Base-by-base conservation (phyloP, 2,113 vertebrate genomes). In the Heterotilapia buettikoferi region DNA sequence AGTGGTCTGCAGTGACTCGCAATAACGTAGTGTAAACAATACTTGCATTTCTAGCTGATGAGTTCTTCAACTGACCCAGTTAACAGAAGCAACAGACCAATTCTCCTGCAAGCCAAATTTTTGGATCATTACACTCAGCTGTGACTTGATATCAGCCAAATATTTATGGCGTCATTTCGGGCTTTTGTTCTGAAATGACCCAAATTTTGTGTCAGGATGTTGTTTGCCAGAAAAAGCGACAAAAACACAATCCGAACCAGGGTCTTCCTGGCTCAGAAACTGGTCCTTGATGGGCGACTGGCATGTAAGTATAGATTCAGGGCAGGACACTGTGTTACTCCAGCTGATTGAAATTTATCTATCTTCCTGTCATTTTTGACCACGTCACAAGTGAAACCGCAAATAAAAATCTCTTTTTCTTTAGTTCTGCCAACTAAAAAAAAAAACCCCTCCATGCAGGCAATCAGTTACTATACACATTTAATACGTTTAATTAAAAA, bases 71-170 rank as follows among this genome's bases (percentile, higher is more conserved):
- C 40, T 31, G 33, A 68, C 57, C 78, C 38, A 18, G 54, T 80
- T 61, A 45, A 83, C 2, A 80, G 68, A 18, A 81, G 80, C 82
- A 87, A 61, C 85, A 86, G 85, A 92, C 87, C 83, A 90, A 73
- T 7, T 11, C 57, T 89, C 21, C 80, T 81, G 45, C 66, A 57
- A 73, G 85, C 82, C 82, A 88, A 82, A 84, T 63, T 45, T 87
- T 79, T 86, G 80, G 76, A 82, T 86, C 82, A 83, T 31, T 84
- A 57, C 54, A 73, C 81, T 90, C 88, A 89, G 88, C 84, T 90
- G 91, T 78, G 87, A 61, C 63, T 84, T 84, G 54, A 84, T 84
- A 81, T 85, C 43, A 33, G 82, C 36, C 78, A 90, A 92, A 86
- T 87, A 87, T 86, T 87, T 21, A 52, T 53, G 13, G 40, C 6